phyloP scores from a whole-genome alignment of 2,888 invertebrate genomes.

The Polylopha cassiicola region DNA sequence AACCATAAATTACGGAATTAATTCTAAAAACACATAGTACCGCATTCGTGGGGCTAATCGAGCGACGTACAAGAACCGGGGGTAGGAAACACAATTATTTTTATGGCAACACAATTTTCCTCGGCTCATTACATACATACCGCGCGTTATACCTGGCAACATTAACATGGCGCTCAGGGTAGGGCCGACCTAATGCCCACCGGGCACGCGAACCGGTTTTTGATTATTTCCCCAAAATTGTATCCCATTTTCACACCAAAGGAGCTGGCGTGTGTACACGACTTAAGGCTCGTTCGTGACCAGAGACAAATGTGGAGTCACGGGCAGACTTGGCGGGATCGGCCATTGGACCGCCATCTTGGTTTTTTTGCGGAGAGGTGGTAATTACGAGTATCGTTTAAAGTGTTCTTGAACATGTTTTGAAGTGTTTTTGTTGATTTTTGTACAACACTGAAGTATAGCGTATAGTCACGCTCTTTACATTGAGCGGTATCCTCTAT shows the following conservation, averaged over 20 bases:
- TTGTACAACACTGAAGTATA: too few species aligned
- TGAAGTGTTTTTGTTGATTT: neutral
- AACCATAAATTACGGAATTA: constrained; percentile 23
- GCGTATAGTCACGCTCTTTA: too few species aligned
- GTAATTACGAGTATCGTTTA: constrained; percentile 18
- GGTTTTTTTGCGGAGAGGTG: constrained; percentile 22
- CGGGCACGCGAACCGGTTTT: constrained; percentile 73
- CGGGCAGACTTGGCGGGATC: constrained; percentile 29
- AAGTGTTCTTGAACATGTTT: constrained; percentile 4
- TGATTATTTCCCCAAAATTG: constrained; percentile 76
- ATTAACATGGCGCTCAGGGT: constrained; percentile 70
- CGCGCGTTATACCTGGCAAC: constrained; percentile 67
- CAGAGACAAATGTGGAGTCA: constrained; percentile 53
- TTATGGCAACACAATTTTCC: constrained; percentile 77
- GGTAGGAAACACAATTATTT: constrained; percentile 72
- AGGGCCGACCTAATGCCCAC: constrained; percentile 68
- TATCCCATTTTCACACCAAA: constrained; percentile 74
- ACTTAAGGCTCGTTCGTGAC: constrained; percentile 59
- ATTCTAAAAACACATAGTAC: constrained; percentile 28
- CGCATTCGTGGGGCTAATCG: constrained; percentile 42
- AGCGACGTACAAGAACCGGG: constrained; percentile 47
- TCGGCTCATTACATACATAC: constrained; percentile 75
- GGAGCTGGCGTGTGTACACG: constrained; percentile 49
- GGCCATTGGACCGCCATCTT: constrained; percentile 41
- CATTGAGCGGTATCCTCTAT: too few species aligned